Evolutionary conservation across 2,888 invertebrate species (phyloP).

Genomic region (Eristalinus sepulchralis): DNA sequence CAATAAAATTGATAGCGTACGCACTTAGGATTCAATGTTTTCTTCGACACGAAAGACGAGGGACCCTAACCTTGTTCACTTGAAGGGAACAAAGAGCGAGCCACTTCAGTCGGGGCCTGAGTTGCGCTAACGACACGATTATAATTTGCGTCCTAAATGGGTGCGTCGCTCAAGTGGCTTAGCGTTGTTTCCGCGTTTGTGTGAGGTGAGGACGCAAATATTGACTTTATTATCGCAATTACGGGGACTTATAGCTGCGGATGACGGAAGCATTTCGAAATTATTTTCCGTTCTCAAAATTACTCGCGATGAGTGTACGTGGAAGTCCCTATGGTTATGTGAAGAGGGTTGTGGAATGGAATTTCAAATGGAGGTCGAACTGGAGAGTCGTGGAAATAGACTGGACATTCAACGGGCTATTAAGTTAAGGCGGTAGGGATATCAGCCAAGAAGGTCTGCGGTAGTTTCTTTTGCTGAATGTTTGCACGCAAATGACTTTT

Average conservation of each 20-base stretch:
- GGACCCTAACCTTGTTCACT: not conserved
- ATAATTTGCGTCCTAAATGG: conserved; percentile 3
- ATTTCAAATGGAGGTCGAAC: conserved; percentile 5
- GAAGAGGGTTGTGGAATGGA: not conserved
- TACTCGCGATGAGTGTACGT: not conserved
- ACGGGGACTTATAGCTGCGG: conserved; percentile 13
- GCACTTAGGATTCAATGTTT: conserved; percentile 6
- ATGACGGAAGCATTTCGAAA: not conserved
- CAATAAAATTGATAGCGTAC: conserved; percentile 32
- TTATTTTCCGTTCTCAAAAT: not conserved
- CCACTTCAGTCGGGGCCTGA: not conserved
- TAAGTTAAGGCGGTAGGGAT: too few relatives aligned
- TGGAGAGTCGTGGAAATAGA: too few relatives aligned
- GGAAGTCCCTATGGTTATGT: not conserved
- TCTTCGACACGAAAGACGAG: not conserved
- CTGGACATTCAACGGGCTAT: too few relatives aligned
- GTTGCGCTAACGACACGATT: conserved; percentile 11
- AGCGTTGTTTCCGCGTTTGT: not conserved
- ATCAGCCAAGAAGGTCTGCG: too few relatives aligned
- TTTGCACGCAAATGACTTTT: too few relatives aligned
- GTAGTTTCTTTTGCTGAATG: too few relatives aligned
- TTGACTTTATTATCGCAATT: conserved; percentile 30
- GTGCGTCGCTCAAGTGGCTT: not conserved
- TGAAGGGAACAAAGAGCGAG: not conserved
- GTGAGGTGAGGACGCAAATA: not conserved